A percentile compares a stretch with the other conserved stretches of the same genome.
Conservation (phyloP, 2,888 invertebrate genomes). For the Phalangium opilio region DNA sequence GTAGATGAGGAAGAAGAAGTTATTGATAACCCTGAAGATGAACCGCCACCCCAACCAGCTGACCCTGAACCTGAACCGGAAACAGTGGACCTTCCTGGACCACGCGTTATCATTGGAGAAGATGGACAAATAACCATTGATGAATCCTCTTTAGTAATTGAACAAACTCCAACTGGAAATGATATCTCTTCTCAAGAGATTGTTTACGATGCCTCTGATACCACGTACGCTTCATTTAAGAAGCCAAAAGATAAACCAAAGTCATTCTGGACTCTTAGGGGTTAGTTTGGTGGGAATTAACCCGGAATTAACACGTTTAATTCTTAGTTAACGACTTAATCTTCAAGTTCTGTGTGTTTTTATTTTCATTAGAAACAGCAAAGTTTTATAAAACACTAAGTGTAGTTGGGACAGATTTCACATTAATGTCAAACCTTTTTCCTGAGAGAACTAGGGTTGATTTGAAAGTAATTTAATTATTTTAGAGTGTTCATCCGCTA, state of each 20-base stretch:
- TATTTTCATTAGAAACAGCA: slow-evolving; percentile 52
- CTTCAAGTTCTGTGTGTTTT: no score
- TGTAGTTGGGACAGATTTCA: slow-evolving; percentile 79
- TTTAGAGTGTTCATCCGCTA: no score
- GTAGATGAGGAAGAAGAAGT: background rate
- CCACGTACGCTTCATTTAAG: slow-evolving; percentile 2
- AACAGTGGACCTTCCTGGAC: background rate
- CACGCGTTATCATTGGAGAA: background rate
- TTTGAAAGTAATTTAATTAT: background rate
- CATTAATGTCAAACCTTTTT: slow-evolving; percentile 68
- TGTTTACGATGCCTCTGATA: background rate
- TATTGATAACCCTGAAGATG: background rate
- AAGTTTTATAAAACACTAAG: slow-evolving; percentile 78
- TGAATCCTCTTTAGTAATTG: slow-evolving; percentile 2
- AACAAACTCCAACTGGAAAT: background rate
- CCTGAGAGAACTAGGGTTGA: slow-evolving; percentile 31
- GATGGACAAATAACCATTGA: slow-evolving; percentile 3
- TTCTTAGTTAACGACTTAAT: no score
- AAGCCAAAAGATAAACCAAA: background rate
- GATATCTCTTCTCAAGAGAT: background rate
- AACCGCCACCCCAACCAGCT: no score
- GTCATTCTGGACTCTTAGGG: background rate
- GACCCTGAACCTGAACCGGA: background rate
- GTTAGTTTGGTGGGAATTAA: background rate
- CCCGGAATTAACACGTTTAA: no score